Percentiles rank a stretch among this genome's conserved stretches.
Conservation (phyloP, 2,113 vertebrate species). For the Actinemys pallida region DNA sequence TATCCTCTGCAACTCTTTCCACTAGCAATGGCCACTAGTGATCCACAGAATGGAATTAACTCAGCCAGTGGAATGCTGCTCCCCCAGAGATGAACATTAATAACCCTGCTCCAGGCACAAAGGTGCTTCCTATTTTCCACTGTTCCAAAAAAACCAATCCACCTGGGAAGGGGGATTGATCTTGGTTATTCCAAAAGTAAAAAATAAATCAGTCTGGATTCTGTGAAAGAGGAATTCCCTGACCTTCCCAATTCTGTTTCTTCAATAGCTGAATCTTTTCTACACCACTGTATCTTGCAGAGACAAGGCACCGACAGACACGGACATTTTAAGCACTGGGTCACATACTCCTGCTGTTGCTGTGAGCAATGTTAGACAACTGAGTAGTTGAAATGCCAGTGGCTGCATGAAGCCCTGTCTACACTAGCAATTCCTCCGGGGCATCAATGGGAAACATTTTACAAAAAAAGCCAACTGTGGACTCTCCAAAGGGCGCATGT, state of each 20-base stretch:
- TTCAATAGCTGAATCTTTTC: slow-evolving; percentile 71
- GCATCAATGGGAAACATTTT: slow-evolving; percentile 42
- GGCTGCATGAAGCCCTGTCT: slow-evolving; percentile 59
- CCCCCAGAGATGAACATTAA: slow-evolving; percentile 35
- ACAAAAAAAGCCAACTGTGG: neutral
- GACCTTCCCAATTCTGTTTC: slow-evolving; percentile 70
- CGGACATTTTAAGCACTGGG: slow-evolving; percentile 68
- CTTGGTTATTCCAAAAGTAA: slow-evolving; percentile 41
- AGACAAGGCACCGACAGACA: slow-evolving; percentile 70
- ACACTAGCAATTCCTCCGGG: slow-evolving; percentile 50
- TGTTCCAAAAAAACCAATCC: slow-evolving; percentile 61
- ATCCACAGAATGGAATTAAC: slow-evolving; percentile 34
- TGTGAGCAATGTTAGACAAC: slow-evolving; percentile 70
- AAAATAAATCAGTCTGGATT: slow-evolving; percentile 71
- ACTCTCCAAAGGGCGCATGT: neutral
- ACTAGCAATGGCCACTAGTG: slow-evolving; percentile 52
- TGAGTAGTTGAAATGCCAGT: slow-evolving; percentile 53
- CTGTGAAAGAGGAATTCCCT: slow-evolving; percentile 73
- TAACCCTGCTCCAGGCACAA: slow-evolving; percentile 69
- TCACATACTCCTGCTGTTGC: slow-evolving; percentile 54
- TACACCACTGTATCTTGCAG: slow-evolving; percentile 33
- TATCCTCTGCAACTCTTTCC: slow-evolving; percentile 39
- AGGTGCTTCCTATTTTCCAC: slow-evolving; percentile 65
- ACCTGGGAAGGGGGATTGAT: slow-evolving; percentile 57
- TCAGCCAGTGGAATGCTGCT: slow-evolving; percentile 34